phyloP scores from a whole-genome alignment of 2,888 invertebrate genomes.

The Myopa tessellatipennis region DNA sequence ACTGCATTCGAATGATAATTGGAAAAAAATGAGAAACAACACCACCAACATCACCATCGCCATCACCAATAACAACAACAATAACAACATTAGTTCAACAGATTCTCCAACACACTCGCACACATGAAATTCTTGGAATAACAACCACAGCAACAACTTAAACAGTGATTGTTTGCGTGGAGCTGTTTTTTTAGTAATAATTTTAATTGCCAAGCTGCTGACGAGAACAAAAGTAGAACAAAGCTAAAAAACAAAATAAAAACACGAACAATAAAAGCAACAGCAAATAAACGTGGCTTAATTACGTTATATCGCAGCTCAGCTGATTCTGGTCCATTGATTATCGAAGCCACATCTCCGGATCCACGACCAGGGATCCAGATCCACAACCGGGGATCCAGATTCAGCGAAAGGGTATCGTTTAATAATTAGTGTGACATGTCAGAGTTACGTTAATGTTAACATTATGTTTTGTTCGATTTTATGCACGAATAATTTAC shows the following conservation, averaged over 20 bases:
- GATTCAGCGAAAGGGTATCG: too few relatives aligned
- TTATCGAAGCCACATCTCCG: too few relatives aligned
- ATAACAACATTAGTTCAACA: constrained; percentile 6
- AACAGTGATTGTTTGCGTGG: neutral
- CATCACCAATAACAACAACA: constrained; percentile 29
- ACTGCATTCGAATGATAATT: neutral
- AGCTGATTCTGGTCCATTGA: too few relatives aligned
- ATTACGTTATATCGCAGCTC: constrained; percentile 46
- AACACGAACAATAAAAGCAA: neutral
- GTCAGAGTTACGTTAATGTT: constrained; percentile 62
- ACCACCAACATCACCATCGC: constrained; percentile 15
- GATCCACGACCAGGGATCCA: too few relatives aligned
- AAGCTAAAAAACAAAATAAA: neutral
- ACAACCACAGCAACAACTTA: constrained; percentile 26
- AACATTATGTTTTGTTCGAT: constrained; percentile 39
- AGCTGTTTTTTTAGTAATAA: constrained; percentile 3
- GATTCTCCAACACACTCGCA: neutral
- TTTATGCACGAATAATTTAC: constrained; percentile 43
- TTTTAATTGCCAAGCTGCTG: constrained; percentile 3
- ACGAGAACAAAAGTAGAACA: too few relatives aligned
- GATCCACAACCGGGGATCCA: too few relatives aligned
- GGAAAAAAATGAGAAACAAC: constrained; percentile 27
- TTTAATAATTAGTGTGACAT: constrained; percentile 66
- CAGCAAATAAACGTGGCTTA: constrained; percentile 27
- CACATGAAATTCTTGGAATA: constrained; percentile 16